Conservation (phyloP, 2,888 invertebrate genomes). For the Selenia dentaria region DNA sequence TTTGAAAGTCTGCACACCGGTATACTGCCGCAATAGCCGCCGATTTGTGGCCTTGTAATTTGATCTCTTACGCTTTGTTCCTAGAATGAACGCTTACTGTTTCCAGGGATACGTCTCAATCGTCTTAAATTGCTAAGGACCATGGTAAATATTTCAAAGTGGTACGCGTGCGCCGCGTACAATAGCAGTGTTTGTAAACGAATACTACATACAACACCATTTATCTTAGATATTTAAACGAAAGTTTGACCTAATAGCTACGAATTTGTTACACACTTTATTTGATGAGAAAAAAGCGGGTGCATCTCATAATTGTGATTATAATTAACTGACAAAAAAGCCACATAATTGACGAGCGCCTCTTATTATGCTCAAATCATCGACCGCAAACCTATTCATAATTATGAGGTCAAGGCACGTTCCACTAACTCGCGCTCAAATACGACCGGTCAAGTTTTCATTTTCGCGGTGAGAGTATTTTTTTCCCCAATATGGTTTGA, state of each 20-base stretch:
- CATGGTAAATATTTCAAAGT: conserved; percentile 27
- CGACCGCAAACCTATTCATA: conserved; percentile 45
- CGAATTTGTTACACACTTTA: conserved; percentile 18
- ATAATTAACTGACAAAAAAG: conserved; percentile 33
- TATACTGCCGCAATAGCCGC: conserved; percentile 42
- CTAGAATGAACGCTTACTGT: too few relatives aligned
- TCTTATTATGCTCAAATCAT: conserved; percentile 46
- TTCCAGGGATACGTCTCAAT: too few relatives aligned
- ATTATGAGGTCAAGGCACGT: conserved; percentile 61
- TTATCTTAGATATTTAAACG: background rate
- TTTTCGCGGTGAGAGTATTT: conserved; percentile 70
- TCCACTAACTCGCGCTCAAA: conserved; percentile 55
- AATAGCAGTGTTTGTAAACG: background rate
- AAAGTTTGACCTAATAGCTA: conserved; percentile 18
- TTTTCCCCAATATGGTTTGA: conserved; percentile 59
- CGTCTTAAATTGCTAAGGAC: conserved; percentile 39
- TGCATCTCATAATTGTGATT: conserved; percentile 30
- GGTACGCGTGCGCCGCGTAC: background rate
- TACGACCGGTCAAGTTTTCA: conserved; percentile 60
- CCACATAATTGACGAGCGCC: conserved; percentile 37
- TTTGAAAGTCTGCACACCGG: conserved; percentile 57
- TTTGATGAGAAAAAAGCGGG: conserved; percentile 24
- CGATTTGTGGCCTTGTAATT: conserved; percentile 56
- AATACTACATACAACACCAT: conserved; percentile 1
- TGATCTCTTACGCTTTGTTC: conserved; percentile 48